These are phyloP conservation scores for Megalurothrips usitatus DNA, from an alignment of 2,888 invertebrate genomes.

Conservation along the genomic window DNA sequence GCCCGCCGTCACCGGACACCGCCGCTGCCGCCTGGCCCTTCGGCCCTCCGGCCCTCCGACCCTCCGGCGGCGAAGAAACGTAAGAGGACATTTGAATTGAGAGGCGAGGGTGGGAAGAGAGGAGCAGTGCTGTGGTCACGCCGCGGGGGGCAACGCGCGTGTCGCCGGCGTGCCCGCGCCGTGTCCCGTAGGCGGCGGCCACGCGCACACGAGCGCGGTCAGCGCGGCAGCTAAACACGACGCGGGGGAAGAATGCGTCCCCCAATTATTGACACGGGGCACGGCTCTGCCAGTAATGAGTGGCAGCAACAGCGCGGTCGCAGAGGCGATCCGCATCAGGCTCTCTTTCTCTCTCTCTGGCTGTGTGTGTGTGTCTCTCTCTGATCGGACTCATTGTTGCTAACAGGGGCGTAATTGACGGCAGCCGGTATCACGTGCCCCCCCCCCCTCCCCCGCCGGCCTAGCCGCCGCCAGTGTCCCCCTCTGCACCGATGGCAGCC, in stretches of 20 bases:
- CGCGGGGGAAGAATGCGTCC: background rate
- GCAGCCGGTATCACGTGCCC: conserved; percentile 3
- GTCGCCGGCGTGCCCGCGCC: background rate
- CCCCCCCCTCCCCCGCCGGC: background rate
- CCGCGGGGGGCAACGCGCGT: background rate
- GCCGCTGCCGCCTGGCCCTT: background rate
- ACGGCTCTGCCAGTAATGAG: background rate
- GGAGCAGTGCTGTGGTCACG: background rate
- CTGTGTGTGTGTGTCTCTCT: background rate
- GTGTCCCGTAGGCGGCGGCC: background rate
- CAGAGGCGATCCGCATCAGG: background rate
- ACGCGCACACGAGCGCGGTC: background rate
- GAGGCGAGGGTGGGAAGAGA: background rate
- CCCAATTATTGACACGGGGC: conserved; percentile 7
- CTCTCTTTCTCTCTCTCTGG: too few species aligned
- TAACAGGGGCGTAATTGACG: conserved; percentile 22
- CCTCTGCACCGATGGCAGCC: background rate
- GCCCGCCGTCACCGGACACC: background rate
- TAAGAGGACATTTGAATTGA: background rate
- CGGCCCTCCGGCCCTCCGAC: background rate
- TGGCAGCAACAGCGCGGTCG: background rate
- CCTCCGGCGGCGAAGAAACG: background rate
- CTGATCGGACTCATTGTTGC: conserved; percentile 21
- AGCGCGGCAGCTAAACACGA: background rate
- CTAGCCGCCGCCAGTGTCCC: conserved; percentile 17